These are phyloP conservation scores for Brotula barbata DNA, from an alignment of 2,797 vertebrate species.

Conservation along the genomic window DNA sequence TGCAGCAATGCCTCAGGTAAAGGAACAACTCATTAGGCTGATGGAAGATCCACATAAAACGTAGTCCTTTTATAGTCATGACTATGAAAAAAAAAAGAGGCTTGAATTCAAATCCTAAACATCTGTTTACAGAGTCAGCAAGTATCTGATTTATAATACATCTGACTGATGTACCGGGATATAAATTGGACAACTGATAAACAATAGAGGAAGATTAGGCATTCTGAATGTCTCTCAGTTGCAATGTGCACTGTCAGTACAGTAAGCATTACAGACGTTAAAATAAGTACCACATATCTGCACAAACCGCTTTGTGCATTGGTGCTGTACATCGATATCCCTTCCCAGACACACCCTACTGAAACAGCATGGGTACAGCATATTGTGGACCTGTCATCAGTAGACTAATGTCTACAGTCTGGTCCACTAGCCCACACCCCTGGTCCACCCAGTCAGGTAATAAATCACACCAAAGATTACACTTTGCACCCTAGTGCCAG, in stretches of 20 bases:
- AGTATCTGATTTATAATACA: no score
- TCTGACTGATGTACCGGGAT: no score
- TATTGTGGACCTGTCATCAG: slow-evolving; percentile 6
- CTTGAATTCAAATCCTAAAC: no score
- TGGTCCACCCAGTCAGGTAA: slow-evolving; percentile 29
- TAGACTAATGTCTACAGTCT: slow-evolving; percentile 27
- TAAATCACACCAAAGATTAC: slow-evolving; percentile 70
- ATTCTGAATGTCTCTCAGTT: neutral
- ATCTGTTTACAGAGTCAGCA: no score
- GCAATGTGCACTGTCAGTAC: no score
- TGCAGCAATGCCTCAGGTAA: neutral
- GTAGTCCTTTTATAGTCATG: neutral
- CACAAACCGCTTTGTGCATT: neutral
- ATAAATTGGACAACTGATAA: no score
- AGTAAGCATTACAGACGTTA: neutral
- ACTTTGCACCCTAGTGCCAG: slow-evolving; percentile 68
- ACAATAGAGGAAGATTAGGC: neutral
- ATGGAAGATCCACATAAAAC: neutral
- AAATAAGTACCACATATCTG: neutral
- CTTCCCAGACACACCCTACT: neutral
- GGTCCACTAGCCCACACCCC: slow-evolving; percentile 20
- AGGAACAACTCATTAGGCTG: neutral
- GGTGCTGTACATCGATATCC: no score
- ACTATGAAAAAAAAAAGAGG: neutral
- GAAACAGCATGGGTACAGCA: neutral